A percentile compares a stretch with the other conserved stretches of the same genome.
Conservation (phyloP, 2,888 invertebrate species). For the Ectropis crepuscularia region DNA sequence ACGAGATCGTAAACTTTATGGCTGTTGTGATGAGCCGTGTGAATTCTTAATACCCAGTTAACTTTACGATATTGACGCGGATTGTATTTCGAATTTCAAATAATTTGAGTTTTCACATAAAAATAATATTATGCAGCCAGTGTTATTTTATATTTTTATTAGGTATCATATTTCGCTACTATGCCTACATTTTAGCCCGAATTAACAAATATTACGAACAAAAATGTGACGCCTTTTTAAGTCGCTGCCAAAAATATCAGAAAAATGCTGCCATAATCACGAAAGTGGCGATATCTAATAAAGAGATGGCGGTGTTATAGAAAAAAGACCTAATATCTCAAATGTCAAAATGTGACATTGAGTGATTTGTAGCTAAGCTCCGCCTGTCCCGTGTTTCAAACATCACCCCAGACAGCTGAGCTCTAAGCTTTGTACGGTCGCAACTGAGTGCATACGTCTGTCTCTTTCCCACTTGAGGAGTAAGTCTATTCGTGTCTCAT, state of each 20-base stretch:
- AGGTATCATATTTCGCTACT: too few relatives aligned
- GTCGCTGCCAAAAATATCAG: neutral
- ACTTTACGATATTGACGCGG: constrained; percentile 38
- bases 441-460: constrained; percentile 70
- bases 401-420: constrained; percentile 85
- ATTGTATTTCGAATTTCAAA: constrained; percentile 46
- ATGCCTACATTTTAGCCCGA: too few relatives aligned
- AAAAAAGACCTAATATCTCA: constrained; percentile 86
- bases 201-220: neutral
- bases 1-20: constrained; percentile 73
- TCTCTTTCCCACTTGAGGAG: constrained; percentile 65
- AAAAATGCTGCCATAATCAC: constrained; percentile 16
- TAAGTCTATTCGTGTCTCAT: constrained; percentile 64
- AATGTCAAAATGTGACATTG: constrained; percentile 86
- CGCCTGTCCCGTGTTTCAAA: constrained; percentile 86
- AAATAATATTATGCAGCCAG: constrained; percentile 16
- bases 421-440: constrained; percentile 78
- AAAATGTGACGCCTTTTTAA: neutral
- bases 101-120: constrained; percentile 27
- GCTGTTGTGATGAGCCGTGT: constrained; percentile 67
- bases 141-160: constrained; percentile 3
- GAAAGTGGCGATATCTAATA: constrained; percentile 44
- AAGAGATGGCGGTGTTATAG: constrained; percentile 81
- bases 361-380: constrained; percentile 86
- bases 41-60: constrained; percentile 65